Percentiles rank a stretch among this genome's conserved stretches.
Conservation (phyloP, 2,888 invertebrate genomes). For the Apodemia zela region DNA sequence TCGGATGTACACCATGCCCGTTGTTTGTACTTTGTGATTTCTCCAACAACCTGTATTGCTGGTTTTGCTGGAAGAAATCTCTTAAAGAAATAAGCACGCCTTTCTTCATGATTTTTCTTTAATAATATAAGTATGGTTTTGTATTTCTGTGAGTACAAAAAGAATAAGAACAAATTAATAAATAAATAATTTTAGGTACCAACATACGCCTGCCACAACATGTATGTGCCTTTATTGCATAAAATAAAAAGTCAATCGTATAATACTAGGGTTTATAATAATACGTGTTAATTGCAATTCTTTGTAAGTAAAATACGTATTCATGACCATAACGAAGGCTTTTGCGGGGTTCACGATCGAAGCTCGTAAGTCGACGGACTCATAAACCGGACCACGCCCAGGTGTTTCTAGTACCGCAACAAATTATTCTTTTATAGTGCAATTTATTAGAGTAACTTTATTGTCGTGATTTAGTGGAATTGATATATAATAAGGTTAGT, state of each 20-base stretch:
- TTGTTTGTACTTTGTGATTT: no score
- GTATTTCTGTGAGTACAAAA: no score
- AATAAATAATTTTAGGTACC: no score
- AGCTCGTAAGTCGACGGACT: constrained; percentile 39
- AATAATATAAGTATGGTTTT: no score
- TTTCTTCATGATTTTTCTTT: no score
- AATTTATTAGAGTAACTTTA: constrained; percentile 16
- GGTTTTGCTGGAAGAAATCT: no score
- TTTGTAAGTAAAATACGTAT: constrained; percentile 17
- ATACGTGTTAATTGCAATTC: constrained; percentile 17
- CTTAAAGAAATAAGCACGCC: no score
- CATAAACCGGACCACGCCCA: constrained; percentile 52
- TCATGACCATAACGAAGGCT: constrained; percentile 24
- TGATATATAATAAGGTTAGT: neutral
- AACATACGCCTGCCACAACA: no score
- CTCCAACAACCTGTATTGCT: no score
- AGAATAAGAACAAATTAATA: no score
- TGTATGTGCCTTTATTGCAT: no score
- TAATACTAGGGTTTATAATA: neutral
- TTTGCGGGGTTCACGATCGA: constrained; percentile 35
- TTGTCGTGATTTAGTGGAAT: constrained; percentile 11
- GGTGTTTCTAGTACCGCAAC: constrained; percentile 40
- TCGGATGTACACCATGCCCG: no score
- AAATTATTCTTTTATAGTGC: constrained; percentile 37
- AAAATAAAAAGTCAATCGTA: neutral